Evolutionary conservation across 2,113 vertebrate genomes (phyloP).

Genomic region (Crotophaga sulcirostris): DNA sequence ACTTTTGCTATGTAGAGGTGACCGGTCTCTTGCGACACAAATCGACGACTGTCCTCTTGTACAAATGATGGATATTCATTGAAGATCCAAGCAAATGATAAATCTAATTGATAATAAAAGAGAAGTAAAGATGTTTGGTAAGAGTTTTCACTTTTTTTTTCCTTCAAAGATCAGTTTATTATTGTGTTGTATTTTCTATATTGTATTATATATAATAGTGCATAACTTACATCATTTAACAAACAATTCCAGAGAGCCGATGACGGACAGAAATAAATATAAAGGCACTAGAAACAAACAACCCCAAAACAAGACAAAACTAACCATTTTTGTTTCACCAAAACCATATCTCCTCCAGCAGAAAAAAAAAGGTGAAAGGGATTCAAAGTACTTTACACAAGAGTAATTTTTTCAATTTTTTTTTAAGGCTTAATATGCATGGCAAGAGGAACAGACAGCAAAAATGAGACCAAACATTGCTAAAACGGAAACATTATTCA

Average conservation of each 20-base stretch:
- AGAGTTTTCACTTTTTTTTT: background rate
- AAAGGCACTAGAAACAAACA: background rate
- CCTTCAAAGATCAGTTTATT: background rate
- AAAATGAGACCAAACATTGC: background rate
- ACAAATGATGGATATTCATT: conserved; percentile 90
- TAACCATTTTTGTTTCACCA: background rate
- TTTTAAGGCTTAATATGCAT: rapidly evolving
- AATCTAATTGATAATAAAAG: conserved; percentile 69
- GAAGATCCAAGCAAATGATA: conserved; percentile 93
- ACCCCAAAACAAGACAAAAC: background rate
- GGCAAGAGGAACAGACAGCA: background rate
- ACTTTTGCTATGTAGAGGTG: conserved; percentile 96
- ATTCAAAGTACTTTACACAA: background rate
- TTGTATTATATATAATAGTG: rapidly evolving
- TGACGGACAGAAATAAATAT: background rate
- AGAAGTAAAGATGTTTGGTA: background rate
- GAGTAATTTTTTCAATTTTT: background rate
- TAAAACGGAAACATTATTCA: background rate
- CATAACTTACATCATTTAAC: rapidly evolving
- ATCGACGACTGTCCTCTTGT: conserved; percentile 89
- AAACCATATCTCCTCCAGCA: background rate
- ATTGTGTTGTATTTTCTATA: background rate
- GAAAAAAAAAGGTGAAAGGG: background rate
- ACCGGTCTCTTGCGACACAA: conserved; percentile 93
- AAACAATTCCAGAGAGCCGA: background rate